A percentile compares a stretch with the other conserved stretches of the same genome.
phyloP scores from a whole-genome alignment of 2,113 vertebrate genomes.

The Melanocharis versteri region DNA sequence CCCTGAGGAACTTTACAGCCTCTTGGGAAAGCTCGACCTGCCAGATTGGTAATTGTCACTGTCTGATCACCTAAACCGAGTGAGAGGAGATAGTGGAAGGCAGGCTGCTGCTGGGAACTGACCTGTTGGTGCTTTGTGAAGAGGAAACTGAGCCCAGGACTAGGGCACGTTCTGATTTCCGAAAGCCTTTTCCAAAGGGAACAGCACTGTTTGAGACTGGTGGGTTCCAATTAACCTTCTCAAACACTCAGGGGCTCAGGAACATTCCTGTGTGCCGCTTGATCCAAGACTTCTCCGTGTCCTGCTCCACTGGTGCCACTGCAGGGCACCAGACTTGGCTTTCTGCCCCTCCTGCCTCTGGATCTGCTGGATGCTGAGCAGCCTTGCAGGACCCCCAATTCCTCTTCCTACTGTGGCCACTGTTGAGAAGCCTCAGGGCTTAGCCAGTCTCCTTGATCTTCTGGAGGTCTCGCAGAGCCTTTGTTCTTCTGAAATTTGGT shows the following conservation, averaged over 20 bases:
- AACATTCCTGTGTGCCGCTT: not conserved
- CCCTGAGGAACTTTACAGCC: not conserved
- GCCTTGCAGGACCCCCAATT: not conserved
- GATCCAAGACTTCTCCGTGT: not conserved
- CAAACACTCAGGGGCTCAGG: not conserved
- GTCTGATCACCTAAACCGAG: not conserved
- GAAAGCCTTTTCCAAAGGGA: not conserved
- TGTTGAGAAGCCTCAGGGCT: not conserved
- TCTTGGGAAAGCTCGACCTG: not conserved
- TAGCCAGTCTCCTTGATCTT: not conserved
- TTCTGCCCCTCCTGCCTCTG: not conserved
- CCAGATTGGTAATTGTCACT: not conserved
- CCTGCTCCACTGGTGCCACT: not conserved
- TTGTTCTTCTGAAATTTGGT: not conserved
- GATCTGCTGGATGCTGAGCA: not conserved
- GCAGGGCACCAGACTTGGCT: not conserved
- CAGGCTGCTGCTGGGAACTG: not conserved
- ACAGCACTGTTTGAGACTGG: not conserved
- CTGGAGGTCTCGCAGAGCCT: not conserved
- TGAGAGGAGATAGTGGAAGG: not conserved
- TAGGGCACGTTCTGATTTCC: not conserved
- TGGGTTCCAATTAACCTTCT: not conserved
- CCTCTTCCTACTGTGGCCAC: not conserved
- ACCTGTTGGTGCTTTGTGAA: not conserved
- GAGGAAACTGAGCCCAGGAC: not conserved